Evolutionary conservation across 2,888 invertebrate species (phyloP).

Genomic region (Eupithecia vulgata): DNA sequence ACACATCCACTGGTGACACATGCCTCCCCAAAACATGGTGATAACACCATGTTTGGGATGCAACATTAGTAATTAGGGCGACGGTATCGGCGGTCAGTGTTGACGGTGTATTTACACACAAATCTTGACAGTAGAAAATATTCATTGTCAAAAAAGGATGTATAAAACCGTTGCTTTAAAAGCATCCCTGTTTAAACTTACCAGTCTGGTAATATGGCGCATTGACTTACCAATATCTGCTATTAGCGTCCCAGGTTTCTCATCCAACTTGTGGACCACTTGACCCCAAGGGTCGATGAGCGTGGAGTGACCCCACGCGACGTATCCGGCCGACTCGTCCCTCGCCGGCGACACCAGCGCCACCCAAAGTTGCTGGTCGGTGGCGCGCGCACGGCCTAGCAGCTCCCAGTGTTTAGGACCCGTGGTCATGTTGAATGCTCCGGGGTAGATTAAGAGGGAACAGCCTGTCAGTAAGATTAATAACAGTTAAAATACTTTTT

Average conservation of each 20-base stretch:
- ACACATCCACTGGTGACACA: too few species aligned
- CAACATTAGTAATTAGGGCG: too few species aligned
- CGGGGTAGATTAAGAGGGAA: conserved; percentile 94
- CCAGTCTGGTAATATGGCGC: background rate
- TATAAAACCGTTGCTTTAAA: too few species aligned
- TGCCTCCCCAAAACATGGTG: too few species aligned
- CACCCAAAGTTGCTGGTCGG: conserved; percentile 95
- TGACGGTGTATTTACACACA: too few species aligned
- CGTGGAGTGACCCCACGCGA: conserved; percentile 95
- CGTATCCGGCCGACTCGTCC: conserved; percentile 87
- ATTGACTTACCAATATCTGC: conserved; percentile 88
- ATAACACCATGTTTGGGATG: too few species aligned
- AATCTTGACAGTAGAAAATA: too few species aligned
- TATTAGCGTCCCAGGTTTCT: conserved; percentile 88
- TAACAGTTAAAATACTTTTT: background rate
- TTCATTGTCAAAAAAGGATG: too few species aligned
- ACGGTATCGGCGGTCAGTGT: too few species aligned
- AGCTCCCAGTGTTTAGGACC: conserved; percentile 97
- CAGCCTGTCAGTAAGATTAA: conserved; percentile 85
- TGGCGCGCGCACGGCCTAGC: conserved; percentile 90
- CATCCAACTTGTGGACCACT: conserved; percentile 87
- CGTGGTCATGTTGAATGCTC: conserved; percentile 98
- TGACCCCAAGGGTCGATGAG: conserved; percentile 93
- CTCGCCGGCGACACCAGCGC: conserved; percentile 93
- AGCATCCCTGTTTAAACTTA: too few species aligned